These are phyloP conservation scores for Bolborhynchus lineola DNA, from an alignment of 2,113 vertebrate species.

Conservation along the genomic window DNA sequence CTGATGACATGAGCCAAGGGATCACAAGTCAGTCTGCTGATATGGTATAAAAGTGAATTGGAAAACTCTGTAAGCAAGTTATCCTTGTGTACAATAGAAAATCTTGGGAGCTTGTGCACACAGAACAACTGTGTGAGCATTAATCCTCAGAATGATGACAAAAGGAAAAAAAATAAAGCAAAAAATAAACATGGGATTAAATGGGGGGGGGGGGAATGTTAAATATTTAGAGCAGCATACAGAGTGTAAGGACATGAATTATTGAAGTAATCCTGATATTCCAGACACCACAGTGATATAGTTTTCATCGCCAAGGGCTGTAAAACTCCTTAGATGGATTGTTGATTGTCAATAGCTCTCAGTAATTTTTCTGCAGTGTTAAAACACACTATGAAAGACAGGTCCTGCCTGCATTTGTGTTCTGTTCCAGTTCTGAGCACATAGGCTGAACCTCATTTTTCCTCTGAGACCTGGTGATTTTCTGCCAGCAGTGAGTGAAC, in stretches of 20 bases:
- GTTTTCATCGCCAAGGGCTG: background rate
- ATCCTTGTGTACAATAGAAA: background rate
- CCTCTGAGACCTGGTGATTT: background rate
- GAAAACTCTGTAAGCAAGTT: conserved; percentile 15
- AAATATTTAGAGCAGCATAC: background rate
- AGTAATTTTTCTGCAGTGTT: background rate
- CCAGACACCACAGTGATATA: background rate
- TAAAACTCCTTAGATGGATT: background rate
- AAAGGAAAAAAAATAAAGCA: background rate
- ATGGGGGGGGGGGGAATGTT: background rate
- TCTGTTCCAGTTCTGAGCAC: background rate
- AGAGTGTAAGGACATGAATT: background rate
- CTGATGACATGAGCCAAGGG: background rate
- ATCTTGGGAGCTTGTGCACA: background rate
- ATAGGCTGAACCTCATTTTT: background rate
- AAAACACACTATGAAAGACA: background rate
- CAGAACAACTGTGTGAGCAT: background rate
- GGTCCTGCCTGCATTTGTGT: background rate
- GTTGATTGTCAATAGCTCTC: background rate
- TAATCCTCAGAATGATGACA: background rate
- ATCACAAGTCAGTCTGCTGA: background rate
- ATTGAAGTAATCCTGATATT: background rate
- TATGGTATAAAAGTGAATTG: background rate
- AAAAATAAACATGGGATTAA: background rate
- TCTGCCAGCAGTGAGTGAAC: background rate